phyloP scores from a whole-genome alignment of 2,888 invertebrate species.

The Xestia xanthographa region DNA sequence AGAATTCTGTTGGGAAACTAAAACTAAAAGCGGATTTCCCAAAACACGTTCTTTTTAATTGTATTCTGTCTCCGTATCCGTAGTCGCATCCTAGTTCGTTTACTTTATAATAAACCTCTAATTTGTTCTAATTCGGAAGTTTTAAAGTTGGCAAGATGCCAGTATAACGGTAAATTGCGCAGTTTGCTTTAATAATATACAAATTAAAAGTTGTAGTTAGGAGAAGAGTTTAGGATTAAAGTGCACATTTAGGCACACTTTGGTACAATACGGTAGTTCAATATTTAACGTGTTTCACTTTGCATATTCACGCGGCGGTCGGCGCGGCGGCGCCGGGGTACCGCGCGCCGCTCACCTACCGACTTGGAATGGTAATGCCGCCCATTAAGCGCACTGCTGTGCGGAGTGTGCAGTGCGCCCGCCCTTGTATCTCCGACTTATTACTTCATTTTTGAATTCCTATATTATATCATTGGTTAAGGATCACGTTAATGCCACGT shows the following conservation, averaged over 20 bases:
- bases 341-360: conserved; percentile 77
- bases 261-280: conserved; percentile 79
- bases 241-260: conserved; percentile 77
- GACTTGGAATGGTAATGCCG: conserved; percentile 84
- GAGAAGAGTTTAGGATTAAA: conserved; percentile 62
- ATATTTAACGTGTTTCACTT: conserved; percentile 85
- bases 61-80: conserved; percentile 21
- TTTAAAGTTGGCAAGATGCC: conserved; percentile 56
- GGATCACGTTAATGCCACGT: background rate
- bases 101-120: conserved; percentile 45
- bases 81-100: conserved; percentile 31
- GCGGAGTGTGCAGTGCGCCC: conserved; percentile 69
- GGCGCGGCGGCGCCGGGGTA: conserved; percentile 66
- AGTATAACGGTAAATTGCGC: conserved; percentile 39
- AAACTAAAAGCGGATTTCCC: conserved; percentile 7
- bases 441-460: conserved; percentile 65
- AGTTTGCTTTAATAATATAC: conserved; percentile 58
- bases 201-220: conserved; percentile 60
- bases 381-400: conserved; percentile 76
- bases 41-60: conserved; percentile 29
- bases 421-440: conserved; percentile 70
- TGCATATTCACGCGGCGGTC: conserved; percentile 87
- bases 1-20: conserved; percentile 13
- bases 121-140: conserved; percentile 51
- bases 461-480: conserved; percentile 49